Conservation (phyloP, 2,888 invertebrate genomes). For the Rotaria socialis region DNA sequence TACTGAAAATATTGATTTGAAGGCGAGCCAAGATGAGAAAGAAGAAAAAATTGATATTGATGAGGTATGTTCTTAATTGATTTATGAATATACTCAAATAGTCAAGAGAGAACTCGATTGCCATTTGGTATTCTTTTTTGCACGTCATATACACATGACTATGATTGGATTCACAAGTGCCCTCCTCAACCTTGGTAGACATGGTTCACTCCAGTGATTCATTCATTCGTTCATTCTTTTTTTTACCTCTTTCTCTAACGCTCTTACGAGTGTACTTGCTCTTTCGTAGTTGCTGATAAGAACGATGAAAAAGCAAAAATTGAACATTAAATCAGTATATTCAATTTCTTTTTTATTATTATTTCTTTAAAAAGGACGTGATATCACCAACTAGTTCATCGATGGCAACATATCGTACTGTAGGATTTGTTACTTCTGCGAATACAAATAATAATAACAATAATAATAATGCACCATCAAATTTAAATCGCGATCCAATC, state of each 20-base stretch:
- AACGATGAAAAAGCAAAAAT: not conserved
- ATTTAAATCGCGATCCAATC: not conserved
- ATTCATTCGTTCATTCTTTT: not conserved
- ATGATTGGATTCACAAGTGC: not conserved
- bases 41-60: not conserved
- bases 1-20: not conserved
- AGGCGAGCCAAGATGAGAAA: not conserved
- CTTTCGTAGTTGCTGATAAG: constrained; percentile 8
- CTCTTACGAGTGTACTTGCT: not conserved
- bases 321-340: not conserved
- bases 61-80: constrained; percentile 5
- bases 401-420: constrained; percentile 6
- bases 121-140: not conserved
- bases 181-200: constrained; percentile 3
- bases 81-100: constrained; percentile 2
- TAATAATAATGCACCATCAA: not conserved
- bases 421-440: not conserved
- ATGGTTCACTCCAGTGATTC: constrained; percentile 18
- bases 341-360: not conserved
- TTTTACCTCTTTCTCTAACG: not conserved
- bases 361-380: not conserved
- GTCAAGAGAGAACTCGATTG: not conserved
- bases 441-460: constrained; percentile 25
- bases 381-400: not conserved
- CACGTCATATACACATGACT: not conserved